Evolutionary conservation across 2,797 vertebrate genomes (phyloP), one percentile per base, ranked within the genome.

Genomic region (Tragelaphus eurycerus): DNA sequence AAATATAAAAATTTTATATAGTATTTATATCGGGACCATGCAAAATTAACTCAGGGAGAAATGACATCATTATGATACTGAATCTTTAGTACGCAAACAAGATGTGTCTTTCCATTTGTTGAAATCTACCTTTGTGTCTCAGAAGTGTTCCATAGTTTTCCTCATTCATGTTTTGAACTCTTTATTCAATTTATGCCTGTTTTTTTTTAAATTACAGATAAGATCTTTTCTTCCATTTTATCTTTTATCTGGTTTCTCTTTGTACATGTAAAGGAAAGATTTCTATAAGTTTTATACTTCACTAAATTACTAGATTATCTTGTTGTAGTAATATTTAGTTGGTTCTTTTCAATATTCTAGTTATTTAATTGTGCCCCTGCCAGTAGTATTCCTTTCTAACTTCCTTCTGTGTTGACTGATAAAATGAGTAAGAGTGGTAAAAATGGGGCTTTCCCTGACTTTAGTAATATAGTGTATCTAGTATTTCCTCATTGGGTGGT

Each of bases 1-100:
- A 81, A 85, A 91, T 17, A 29, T 34, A 88, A 91, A 59, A 81
- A 86, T 54, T 3, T 90, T 86, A 43, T 81, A 7, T 92, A 81
- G 29, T 95, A 38, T 79, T 89, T 96, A 64, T 74, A 48, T n/a
- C 87, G n/a, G 16, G 38, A 74, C 55, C 67, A 4, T 92, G 12
- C 85, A 93, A 93, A 86, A 81, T 91, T 96, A 85, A 85, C 25
- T 86, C 86, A 79, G 31, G 60, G 50, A 59, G 38, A 90, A 90
- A 87, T 31, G 15, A n/a, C 50, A 50, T 85, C 54, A 67, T 95
- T 55, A 57, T 46, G 54, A 34, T 84, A 46, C 17, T 84, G 29
- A 93, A 64, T 84, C 25, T 90, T 96, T 4, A 27, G 13, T 64
- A 54, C 16, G 46, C 16, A 55, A 93, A 38, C 38, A 62, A 74